Evolutionary conservation across 1,140 invertebrate genomes (phyloP).

Genomic region (Drosophila asahinai): DNA sequence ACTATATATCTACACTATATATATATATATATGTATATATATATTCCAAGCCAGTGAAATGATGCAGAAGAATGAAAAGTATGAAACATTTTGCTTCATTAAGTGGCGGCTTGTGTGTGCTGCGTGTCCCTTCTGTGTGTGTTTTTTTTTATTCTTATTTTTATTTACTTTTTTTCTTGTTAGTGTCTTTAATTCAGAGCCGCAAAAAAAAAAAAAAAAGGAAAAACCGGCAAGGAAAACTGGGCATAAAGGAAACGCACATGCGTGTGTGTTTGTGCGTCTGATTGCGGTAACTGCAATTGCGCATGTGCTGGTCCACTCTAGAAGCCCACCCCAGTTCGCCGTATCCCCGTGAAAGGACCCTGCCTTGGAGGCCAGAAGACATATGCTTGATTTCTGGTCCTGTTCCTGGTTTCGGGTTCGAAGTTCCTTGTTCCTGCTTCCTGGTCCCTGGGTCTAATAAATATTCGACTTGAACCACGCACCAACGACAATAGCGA

Average conservation of each 20-base stretch:
- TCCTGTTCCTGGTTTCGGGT: background rate
- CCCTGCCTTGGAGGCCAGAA: slow-evolving; percentile 26
- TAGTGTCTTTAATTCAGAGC: slow-evolving; percentile 35
- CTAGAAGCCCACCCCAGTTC: background rate
- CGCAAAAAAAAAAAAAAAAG: slow-evolving; percentile 17
- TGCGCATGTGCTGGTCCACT: slow-evolving; percentile 65
- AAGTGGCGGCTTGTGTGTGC: slow-evolving; percentile 43
- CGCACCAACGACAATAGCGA: slow-evolving; percentile 35
- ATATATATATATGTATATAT: background rate
- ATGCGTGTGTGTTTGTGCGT: slow-evolving; percentile 43
- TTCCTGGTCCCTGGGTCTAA: background rate
- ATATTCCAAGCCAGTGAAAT: slow-evolving; percentile 27
- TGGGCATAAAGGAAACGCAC: slow-evolving; percentile 36
- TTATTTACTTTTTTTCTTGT: slow-evolving; percentile 1
- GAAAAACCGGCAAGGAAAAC: background rate
- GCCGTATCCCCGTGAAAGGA: background rate
- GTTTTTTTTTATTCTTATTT: too few species aligned
- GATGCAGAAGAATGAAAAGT: slow-evolving; percentile 57
- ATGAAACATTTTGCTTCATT: slow-evolving; percentile 61
- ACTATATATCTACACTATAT: background rate
- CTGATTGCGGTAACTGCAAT: slow-evolving; percentile 42
- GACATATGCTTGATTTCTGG: slow-evolving; percentile 42
- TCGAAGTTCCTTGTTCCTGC: background rate
- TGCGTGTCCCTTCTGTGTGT: slow-evolving; percentile 20
- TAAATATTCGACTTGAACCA: slow-evolving; percentile 37